Evolutionary conservation across 2,797 vertebrate species (phyloP), one percentile per base, ranked within the genome.

Genomic region (Channa striata): DNA sequence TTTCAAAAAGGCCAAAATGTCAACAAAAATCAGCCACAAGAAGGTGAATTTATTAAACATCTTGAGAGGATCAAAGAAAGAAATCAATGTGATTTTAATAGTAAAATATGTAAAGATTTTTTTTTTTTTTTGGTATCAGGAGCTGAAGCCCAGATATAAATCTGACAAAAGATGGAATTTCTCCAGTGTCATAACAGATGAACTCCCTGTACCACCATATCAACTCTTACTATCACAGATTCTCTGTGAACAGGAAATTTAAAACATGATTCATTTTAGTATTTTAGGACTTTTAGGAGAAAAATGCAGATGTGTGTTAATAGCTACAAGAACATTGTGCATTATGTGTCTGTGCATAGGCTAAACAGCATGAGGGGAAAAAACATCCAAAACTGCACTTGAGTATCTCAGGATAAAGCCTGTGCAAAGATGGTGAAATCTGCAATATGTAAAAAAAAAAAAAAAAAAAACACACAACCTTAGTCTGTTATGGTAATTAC

Each of bases 241-340:
- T 37, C 50, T 46, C 48, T 49, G 47, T 59, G 25, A 67, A 64
- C 76, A 85, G 76, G 78, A 82, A 82, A 82, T 84, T 80, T 73
- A 79, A 82, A 77, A 85, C 66, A 71, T 65, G 67, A 77, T 68
- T 82, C 49, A 78, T 39, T 36, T 57, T 51, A 30, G 11, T 56
- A 53, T 39, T 63, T 51, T 47, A 72, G 67, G 36, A 54, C 53
- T 67, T 54, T n/a, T n/a, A n/a, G 53, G 13, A 30, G 11, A 64
- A 33, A 61, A 46, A 60, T 68, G 30, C 8, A 60, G 11, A 23
- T 51, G 36, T 69, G 30, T 44, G 36, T 36, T 66, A 58, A 59
- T 51, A 9, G 8, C 8, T 19, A 19, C 20, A 34, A 46, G 21
- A 62, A 23, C 23, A 23, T 0, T 37, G 10, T 9, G n/a, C 0